These are phyloP conservation scores for Sylvilagus bachmani DNA, from an alignment of 2,113 vertebrate species.

Conservation along the genomic window DNA sequence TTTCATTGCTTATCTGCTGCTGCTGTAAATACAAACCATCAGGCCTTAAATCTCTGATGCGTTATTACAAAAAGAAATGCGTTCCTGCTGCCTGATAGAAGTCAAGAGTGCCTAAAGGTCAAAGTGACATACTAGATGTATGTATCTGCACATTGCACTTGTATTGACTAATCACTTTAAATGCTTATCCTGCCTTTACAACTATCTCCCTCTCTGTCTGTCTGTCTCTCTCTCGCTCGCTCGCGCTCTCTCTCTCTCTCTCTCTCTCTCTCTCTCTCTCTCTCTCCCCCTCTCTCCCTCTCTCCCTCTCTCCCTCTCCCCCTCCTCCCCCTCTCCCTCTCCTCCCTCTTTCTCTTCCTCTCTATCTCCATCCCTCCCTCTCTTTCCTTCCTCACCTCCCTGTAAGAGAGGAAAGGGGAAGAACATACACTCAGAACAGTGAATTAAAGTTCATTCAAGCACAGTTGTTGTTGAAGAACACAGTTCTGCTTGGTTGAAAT, in stretches of 20 bases:
- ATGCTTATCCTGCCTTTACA: slow-evolving; percentile 17
- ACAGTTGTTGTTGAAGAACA: slow-evolving; percentile 45
- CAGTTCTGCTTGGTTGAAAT: slow-evolving; percentile 35
- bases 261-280: too few species aligned
- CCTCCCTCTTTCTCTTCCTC: too few species aligned
- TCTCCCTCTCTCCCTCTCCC: too few species aligned
- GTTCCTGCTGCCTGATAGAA: not conserved
- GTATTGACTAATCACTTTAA: slow-evolving; percentile 54
- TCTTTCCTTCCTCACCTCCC: not conserved
- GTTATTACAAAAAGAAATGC: slow-evolving; percentile 51
- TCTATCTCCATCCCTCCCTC: too few species aligned
- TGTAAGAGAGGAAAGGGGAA: not conserved
- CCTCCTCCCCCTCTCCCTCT: too few species aligned
- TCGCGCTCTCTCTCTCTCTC: too few species aligned
- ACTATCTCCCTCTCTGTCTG: too few species aligned
- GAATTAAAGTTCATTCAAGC: slow-evolving; percentile 75
- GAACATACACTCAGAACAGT: not conserved
- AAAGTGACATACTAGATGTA: not conserved
- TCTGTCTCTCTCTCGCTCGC: not conserved
- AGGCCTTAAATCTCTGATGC: slow-evolving; percentile 48
- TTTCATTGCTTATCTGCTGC: slow-evolving; percentile 60
- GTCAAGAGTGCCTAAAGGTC: not conserved
- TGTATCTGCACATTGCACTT: slow-evolving; percentile 54
- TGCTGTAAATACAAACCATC: slow-evolving; percentile 64
- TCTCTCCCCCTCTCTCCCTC: too few species aligned